Evolutionary conservation across 53 echinoderm and acorn worm genomes (phyloP).

Genomic region (Hippasteria phrygiana): DNA sequence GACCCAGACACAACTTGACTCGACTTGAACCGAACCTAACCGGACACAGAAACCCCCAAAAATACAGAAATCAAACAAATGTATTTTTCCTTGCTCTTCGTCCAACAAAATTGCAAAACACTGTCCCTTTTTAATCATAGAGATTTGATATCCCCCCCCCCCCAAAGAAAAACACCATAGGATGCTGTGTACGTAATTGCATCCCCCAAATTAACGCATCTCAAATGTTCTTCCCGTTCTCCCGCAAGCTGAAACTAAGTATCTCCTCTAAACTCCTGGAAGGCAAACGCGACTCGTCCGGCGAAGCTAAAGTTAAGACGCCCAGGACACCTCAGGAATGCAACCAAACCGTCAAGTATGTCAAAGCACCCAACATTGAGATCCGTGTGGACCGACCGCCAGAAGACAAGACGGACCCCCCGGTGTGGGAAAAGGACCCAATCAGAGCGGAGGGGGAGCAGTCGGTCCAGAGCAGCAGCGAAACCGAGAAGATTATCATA

Average conservation of each 20-base stretch:
- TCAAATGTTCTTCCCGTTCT: neutral
- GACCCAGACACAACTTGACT: too few relatives aligned
- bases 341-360: constrained; percentile 20
- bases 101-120: too few relatives aligned
- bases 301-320: neutral
- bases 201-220: too few relatives aligned
- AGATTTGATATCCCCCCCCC: too few relatives aligned
- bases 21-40: too few relatives aligned
- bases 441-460: neutral
- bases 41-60: too few relatives aligned
- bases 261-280: constrained; percentile 8
- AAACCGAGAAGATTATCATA: neutral
- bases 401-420: neutral
- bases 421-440: neutral
- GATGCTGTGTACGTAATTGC: too few relatives aligned
- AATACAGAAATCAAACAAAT: too few relatives aligned
- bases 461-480: neutral
- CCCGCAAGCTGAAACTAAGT: constrained; percentile 7
- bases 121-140: too few relatives aligned
- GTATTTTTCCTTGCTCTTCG: too few relatives aligned
- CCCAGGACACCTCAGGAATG: constrained; percentile 32
- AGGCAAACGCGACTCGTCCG: neutral
- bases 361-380: constrained; percentile 19
- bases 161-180: too few relatives aligned
- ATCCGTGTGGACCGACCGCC: constrained; percentile 26